These are phyloP conservation scores for Amniataba percoides DNA, from an alignment of 2,797 vertebrate genomes.

Conservation along the genomic window DNA sequence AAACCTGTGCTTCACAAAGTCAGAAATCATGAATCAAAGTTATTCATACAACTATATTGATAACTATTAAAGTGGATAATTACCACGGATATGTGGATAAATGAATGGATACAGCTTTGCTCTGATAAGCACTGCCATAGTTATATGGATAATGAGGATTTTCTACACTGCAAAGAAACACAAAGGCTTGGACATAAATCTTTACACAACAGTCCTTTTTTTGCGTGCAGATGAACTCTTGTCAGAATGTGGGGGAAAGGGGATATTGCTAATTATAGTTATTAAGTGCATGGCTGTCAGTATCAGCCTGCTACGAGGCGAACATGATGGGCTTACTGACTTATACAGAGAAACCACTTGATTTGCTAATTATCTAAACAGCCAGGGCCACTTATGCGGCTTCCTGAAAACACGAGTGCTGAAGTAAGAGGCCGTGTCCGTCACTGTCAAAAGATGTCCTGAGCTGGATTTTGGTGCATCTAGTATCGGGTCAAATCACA, in stretches of 20 bases:
- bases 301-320: slow-evolving; percentile 58
- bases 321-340: slow-evolving; percentile 67
- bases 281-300: slow-evolving; percentile 75
- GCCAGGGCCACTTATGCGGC: slow-evolving; percentile 55
- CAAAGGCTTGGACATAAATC: slow-evolving; percentile 69
- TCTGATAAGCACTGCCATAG: slow-evolving; percentile 45
- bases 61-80: slow-evolving; percentile 52
- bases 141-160: slow-evolving; percentile 62
- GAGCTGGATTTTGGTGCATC: slow-evolving; percentile 40
- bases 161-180: slow-evolving; percentile 46
- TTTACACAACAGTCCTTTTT: slow-evolving; percentile 64
- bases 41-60: slow-evolving; percentile 42
- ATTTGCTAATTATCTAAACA: slow-evolving; percentile 76
- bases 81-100: slow-evolving; percentile 30
- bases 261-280: slow-evolving; percentile 76
- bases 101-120: slow-evolving; percentile 27
- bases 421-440: slow-evolving; percentile 36
- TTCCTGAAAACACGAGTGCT: slow-evolving; percentile 51
- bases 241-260: slow-evolving; percentile 62
- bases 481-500: slow-evolving; percentile 43
- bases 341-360: slow-evolving; percentile 72
- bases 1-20: slow-evolving; percentile 6
- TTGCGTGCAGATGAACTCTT: slow-evolving; percentile 61
- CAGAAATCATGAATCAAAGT: slow-evolving; percentile 20
- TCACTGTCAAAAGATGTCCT: slow-evolving; percentile 51